Conservation (phyloP, 2,888 invertebrate species). For the Artemia sinica region DNA sequence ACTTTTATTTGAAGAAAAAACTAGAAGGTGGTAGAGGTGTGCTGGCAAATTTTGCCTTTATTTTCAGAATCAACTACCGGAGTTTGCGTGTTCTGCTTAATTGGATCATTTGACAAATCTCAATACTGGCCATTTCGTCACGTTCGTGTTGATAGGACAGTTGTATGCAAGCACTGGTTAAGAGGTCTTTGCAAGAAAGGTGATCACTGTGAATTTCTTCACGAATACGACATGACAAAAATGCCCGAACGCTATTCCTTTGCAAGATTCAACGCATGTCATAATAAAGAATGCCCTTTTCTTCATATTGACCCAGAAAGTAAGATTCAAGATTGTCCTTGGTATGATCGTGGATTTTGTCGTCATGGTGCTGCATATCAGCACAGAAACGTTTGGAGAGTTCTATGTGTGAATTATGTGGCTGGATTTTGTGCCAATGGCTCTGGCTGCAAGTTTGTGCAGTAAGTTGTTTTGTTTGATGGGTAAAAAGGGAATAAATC, state of each 20-base stretch:
- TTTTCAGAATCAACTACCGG: conserved; percentile 81
- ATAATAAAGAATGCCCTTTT: conserved; percentile 98
- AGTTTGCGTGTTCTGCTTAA: conserved; percentile 74
- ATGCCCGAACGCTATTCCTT: conserved; percentile 99
- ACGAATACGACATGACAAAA: conserved; percentile 99
- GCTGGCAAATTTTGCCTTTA: conserved; percentile 9
- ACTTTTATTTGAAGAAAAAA: too few species aligned
- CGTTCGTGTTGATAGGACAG: conserved; percentile 87
- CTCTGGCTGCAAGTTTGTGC: conserved; percentile 82
- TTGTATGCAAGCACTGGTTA: conserved; percentile 99
- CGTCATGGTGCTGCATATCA: conserved; percentile 91
- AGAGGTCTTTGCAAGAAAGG: conserved; percentile 97
- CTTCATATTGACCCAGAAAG: conserved; percentile 98
- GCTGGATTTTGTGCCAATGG: conserved; percentile 92
- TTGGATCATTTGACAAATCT: conserved; percentile 61
- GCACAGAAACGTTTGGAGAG: conserved; percentile 84
- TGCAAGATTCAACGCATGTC: conserved; percentile 95
- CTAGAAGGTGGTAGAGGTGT: too few species aligned
- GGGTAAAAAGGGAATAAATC: neutral
- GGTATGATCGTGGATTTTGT: conserved; percentile 98
- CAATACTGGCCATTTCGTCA: conserved; percentile 89
- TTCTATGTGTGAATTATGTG: conserved; percentile 85
- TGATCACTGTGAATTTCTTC: conserved; percentile 97
- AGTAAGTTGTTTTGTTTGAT: conserved; percentile 39
- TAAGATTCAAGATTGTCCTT: conserved; percentile 95